phyloP scores from a whole-genome alignment of 2,113 vertebrate genomes.

The Dasyornis broadbenti region DNA sequence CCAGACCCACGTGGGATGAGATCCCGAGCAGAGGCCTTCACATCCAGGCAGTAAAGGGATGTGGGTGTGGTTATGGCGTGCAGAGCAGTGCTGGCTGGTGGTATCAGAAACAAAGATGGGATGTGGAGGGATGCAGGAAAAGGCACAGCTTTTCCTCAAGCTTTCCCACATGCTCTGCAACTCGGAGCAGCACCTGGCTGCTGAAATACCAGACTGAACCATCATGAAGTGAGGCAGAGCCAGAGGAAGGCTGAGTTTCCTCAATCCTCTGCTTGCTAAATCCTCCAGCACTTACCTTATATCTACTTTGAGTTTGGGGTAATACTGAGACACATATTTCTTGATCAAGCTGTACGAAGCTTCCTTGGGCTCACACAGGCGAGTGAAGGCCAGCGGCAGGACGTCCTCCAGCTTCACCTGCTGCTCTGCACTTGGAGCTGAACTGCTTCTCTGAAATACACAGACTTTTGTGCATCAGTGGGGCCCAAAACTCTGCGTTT shows the following conservation, averaged over 20 bases:
- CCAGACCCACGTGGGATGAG: neutral
- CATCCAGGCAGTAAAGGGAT: neutral
- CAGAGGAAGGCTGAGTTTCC: neutral
- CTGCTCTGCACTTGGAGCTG: slow-evolving; percentile 62
- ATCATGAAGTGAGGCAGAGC: fast-evolving
- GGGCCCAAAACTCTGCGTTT: neutral
- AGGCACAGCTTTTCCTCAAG: neutral
- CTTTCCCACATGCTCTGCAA: neutral
- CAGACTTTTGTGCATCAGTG: neutral
- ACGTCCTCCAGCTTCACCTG: slow-evolving; percentile 89
- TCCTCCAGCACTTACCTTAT: slow-evolving; percentile 77
- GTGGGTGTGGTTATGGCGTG: neutral
- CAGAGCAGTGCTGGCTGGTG: neutral
- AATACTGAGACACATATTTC: slow-evolving; percentile 95
- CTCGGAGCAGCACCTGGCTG: neutral
- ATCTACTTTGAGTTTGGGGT: slow-evolving; percentile 89
- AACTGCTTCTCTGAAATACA: slow-evolving; percentile 74
- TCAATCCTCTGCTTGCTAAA: neutral
- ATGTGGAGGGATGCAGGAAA: neutral
- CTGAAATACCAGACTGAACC: neutral
- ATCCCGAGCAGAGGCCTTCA: neutral
- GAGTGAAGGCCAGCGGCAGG: slow-evolving; percentile 93
- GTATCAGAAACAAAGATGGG: neutral
- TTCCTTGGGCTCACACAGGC: slow-evolving; percentile 96
- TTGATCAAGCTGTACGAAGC: slow-evolving; percentile 96